Percentiles rank a stretch among this genome's conserved stretches.
These are phyloP conservation scores for Axea sp. DNA, from an alignment of 2,888 invertebrate genomes.

Conservation along the genomic window DNA sequence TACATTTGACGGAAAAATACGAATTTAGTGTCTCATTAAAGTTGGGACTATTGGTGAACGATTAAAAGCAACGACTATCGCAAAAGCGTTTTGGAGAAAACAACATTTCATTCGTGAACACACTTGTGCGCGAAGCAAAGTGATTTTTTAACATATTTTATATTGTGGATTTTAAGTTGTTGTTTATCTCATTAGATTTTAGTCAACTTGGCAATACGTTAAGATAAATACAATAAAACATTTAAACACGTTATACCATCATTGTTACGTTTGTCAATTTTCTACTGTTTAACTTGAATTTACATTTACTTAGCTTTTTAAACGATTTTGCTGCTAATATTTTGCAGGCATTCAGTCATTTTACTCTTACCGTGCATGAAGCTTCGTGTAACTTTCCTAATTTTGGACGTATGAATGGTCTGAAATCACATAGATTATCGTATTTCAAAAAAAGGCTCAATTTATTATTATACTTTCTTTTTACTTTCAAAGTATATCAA, in stretches of 20 bases:
- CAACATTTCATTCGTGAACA: constrained; percentile 33
- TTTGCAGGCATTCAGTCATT: constrained; percentile 9
- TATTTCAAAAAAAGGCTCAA: no score
- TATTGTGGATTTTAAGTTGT: constrained; percentile 7
- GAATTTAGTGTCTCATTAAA: background rate
- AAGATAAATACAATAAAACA: background rate
- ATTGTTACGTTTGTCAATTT: constrained; percentile 17
- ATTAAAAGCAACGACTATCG: constrained; percentile 46
- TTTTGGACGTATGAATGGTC: constrained; percentile 97
- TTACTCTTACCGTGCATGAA: constrained; percentile 92
- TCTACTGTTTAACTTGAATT: constrained; percentile 13
- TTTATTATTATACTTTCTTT: no score
- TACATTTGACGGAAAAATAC: constrained; percentile 1
- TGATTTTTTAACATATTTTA: constrained; percentile 10
- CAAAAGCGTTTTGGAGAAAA: constrained; percentile 45
- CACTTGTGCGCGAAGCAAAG: constrained; percentile 46
- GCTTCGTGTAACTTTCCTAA: constrained; percentile 98
- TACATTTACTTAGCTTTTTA: constrained; percentile 26
- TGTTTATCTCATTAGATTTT: constrained; percentile 3
- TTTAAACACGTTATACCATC: constrained; percentile 8
- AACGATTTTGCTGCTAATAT: constrained; percentile 4
- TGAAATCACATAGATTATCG: constrained; percentile 79
- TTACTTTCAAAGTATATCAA: no score
- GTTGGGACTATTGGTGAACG: constrained; percentile 11
- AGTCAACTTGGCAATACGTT: constrained; percentile 15